Conservation (phyloP, 2,113 vertebrate genomes). For the Antechinus flavipes region DNA sequence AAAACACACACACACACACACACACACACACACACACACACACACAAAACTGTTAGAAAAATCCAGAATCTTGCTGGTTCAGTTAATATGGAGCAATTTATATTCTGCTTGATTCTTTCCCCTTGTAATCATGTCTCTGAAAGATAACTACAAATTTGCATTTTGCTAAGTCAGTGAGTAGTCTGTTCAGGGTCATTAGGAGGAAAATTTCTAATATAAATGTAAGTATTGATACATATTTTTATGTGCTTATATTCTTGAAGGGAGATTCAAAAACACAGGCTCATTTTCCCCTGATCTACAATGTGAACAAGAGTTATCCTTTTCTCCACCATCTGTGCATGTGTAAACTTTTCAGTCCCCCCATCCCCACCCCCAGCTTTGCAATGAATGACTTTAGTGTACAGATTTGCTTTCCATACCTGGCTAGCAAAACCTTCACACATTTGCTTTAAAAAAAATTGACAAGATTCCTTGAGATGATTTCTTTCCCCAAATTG, state of each 20-base stretch:
- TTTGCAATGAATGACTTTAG: slow-evolving; percentile 81
- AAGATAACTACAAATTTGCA: slow-evolving; percentile 67
- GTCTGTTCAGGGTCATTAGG: slow-evolving; percentile 28
- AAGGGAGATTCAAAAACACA: slow-evolving; percentile 71
- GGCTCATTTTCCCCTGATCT: slow-evolving; percentile 64
- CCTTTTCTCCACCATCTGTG: slow-evolving; percentile 63
- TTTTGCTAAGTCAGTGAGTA: slow-evolving; percentile 25
- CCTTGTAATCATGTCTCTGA: slow-evolving; percentile 73
- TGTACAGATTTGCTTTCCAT: slow-evolving; percentile 71
- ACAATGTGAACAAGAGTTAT: slow-evolving; percentile 62
- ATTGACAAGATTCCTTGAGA: slow-evolving; percentile 74
- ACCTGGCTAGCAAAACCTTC: slow-evolving; percentile 71
- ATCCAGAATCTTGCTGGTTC: background rate
- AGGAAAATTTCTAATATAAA: slow-evolving; percentile 53
- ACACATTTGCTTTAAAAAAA: slow-evolving; percentile 71
- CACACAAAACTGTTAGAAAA: background rate
- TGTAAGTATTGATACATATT: slow-evolving; percentile 71
- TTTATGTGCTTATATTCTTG: slow-evolving; percentile 58
- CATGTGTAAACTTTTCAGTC: slow-evolving; percentile 41
- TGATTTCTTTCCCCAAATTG: slow-evolving; percentile 28
- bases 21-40: background rate
- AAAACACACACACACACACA: background rate
- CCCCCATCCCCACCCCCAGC: slow-evolving; percentile 56
- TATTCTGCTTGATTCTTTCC: background rate
- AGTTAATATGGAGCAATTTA: no score